Base-by-base conservation (phyloP, 37 sponge, comb jelly and placozoan species). In the Diacarnus erythraeanus region DNA sequence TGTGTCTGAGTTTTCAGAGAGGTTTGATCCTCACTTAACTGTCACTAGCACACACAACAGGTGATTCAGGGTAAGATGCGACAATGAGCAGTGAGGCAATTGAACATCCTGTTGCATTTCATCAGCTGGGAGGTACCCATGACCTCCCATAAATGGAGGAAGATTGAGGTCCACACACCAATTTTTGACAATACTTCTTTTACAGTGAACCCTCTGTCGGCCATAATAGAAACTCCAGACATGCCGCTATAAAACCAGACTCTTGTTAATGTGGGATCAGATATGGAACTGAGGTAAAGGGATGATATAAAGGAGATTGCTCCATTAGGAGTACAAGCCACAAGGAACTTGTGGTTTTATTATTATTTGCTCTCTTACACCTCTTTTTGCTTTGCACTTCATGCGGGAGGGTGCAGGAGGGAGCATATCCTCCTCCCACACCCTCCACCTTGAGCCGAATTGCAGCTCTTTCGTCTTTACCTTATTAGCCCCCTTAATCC, bases 21-120 rank as follows among this genome's bases (percentile, higher is more conserved):
- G n/a, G n/a, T n/a, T n/a, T n/a, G n/a, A n/a, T n/a, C n/a, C n/a
- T n/a, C n/a, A n/a, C n/a, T n/a, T n/a, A n/a, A n/a, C n/a, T n/a
- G n/a, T n/a, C n/a, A n/a, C n/a, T n/a, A n/a, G n/a, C n/a, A n/a
- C n/a, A n/a, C n/a, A n/a, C n/a, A n/a, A n/a, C n/a, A n/a, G n/a
- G n/a, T n/a, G n/a, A n/a, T n/a, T n/a, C n/a, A n/a, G n/a, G n/a
- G n/a, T n/a, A n/a, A n/a, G n/a, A n/a, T n/a, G n/a, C n/a, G n/a
- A n/a, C n/a, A n/a, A 89, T 89, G 20, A 81, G 85, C 23, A 84
- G 73, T 27, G 80, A 80, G 0, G 80, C 81, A 42, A 89, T 89
- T 18, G 74, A 64, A 23, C 84, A 66, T 31, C 85, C 85, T 25
- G 36, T 20, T 41, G 68, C 4, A 89, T 61, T 61, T 89, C 82